Evolutionary conservation across 2,113 vertebrate genomes (phyloP), one percentile per base, ranked within the genome.

Genomic region (Bufo bufo): DNA sequence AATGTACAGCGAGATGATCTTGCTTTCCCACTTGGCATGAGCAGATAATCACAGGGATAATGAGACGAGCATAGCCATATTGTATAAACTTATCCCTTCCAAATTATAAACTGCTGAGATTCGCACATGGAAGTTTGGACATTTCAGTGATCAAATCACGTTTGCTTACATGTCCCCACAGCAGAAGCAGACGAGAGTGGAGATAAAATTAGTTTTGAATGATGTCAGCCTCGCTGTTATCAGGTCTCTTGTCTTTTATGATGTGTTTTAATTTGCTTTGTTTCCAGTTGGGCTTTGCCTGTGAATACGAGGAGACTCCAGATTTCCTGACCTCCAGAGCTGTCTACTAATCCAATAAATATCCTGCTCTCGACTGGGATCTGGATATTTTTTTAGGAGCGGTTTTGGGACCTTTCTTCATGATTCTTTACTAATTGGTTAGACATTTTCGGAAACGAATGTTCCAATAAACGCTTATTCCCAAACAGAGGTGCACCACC

Each of bases 51-150:
- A 84, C 87, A 17, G 63, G 87, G 87, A 89, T 89, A 89, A 89
- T 78, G 83, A 84, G 87, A 78, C 87, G 59, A 78, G 72, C 61
- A 54, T 23, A 84, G 69, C 82, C 59, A 19, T 52, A 52, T 65
- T 84, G 45, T 78, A 84, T 89, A 89, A 89, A 89, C 87, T 78
- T 66, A 89, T 50, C 72, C 82, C 72, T 43, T 83, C 71, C 72
- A 89, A 84, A 78, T 78, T 84, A 89, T 89, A 89, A 89, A 89
- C 87, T 59, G 61, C 81, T 16, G 58, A 77, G 50, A 89, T 84
- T 89, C 87, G 78, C 87, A 89, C 87, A 65, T 89, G 72, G 8
- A 84, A 84, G 87, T 89, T 84, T 89, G 87, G 82, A 89, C 87
- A 56, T 84, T 83, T 89, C 61, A 33, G 58, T 9, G 72, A 89